These are phyloP conservation scores for Stratiomys singularior DNA, from an alignment of 2,888 invertebrate species.

Conservation along the genomic window DNA sequence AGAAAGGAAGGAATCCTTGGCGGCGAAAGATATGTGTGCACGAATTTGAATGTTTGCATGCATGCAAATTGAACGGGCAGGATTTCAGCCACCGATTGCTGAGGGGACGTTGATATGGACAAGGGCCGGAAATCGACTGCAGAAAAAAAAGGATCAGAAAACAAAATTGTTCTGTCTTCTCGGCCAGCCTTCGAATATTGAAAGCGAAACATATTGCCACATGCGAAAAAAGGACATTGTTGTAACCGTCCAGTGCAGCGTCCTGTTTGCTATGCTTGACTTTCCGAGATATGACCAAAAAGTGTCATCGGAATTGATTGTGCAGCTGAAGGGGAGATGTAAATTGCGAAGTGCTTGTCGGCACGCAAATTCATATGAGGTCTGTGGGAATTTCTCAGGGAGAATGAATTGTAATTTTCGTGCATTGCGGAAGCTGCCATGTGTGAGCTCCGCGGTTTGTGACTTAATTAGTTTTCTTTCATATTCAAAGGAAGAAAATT, in stretches of 20 bases:
- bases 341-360: constrained; percentile 30
- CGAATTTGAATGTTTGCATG: constrained; percentile 40
- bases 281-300: constrained; percentile 40
- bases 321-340: constrained; percentile 16
- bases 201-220: constrained; percentile 17
- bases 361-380: constrained; percentile 32
- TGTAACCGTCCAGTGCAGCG: neutral
- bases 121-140: constrained; percentile 11
- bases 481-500: too few relatives aligned
- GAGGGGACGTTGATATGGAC: constrained; percentile 2
- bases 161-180: neutral
- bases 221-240: constrained; percentile 14
- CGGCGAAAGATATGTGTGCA: neutral
- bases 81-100: neutral
- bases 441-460: neutral
- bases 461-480: neutral
- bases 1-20: constrained; percentile 17
- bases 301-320: constrained; percentile 44
- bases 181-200: neutral
- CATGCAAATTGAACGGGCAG: constrained; percentile 36
- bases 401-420: neutral
- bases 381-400: constrained; percentile 47
- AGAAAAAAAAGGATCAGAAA: too few relatives aligned
- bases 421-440: neutral
- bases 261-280: constrained; percentile 1